phyloP scores from a whole-genome alignment of 1,140 invertebrate genomes.

The Ostrea edulis region DNA sequence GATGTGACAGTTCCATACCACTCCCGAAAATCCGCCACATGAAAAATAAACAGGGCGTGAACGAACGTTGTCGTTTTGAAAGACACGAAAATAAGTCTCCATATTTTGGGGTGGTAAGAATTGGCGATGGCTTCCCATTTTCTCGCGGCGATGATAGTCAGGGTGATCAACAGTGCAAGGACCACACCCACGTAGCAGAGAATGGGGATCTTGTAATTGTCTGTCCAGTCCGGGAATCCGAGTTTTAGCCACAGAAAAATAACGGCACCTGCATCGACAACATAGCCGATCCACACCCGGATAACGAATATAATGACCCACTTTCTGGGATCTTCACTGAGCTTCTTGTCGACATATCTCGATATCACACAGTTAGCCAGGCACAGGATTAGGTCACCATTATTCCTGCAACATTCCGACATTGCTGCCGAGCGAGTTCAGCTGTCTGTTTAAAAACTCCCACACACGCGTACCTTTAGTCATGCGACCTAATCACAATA shows the following conservation, averaged over 20 bases:
- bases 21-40: constrained; percentile 45
- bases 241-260: constrained; percentile 49
- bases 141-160: constrained; percentile 33
- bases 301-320: constrained; percentile 51
- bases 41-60: constrained; percentile 46
- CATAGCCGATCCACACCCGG: constrained; percentile 51
- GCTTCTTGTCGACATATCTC: constrained; percentile 47
- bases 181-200: constrained; percentile 39
- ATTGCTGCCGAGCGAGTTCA: neutral
- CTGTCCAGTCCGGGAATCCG: constrained; percentile 48
- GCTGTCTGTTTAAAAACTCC: neutral
- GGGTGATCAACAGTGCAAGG: constrained; percentile 8
- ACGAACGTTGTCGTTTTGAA: constrained; percentile 50
- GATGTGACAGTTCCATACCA: constrained; percentile 43
- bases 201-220: constrained; percentile 41
- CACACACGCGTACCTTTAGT: neutral
- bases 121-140: constrained; percentile 52
- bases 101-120: constrained; percentile 50
- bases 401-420: constrained; percentile 51
- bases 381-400: constrained; percentile 49
- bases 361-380: constrained; percentile 46
- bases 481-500: neutral
- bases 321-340: constrained; percentile 42
- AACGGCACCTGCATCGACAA: constrained; percentile 43
- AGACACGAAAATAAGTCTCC: constrained; percentile 46